Base-by-base conservation (phyloP, 2,113 vertebrate species). In the Eublepharis macularius region DNA sequence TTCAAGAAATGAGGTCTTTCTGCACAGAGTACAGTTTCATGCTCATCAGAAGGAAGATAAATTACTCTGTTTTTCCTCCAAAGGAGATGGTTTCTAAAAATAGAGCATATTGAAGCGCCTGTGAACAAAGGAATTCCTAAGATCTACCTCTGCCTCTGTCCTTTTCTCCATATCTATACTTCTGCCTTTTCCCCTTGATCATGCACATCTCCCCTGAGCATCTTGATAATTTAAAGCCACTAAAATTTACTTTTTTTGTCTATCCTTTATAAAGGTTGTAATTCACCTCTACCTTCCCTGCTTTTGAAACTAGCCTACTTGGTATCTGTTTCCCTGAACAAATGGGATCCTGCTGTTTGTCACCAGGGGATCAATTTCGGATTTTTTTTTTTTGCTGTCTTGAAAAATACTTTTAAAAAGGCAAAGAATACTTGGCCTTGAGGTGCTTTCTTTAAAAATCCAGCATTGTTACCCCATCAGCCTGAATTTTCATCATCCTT, bases 31-130 rank as follows among this genome's bases (percentile, higher is more conserved):
- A 72, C 65, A 5, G 66, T 57, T 88, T 69, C 68, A 34, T 77
- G 90, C 82, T 87, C 87, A 57, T 82, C 81, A n/a, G 86, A 84
- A 92, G 84, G 43, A 39, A 92, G 92, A 94, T 93, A 91, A 93
- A 93, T 94, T 82, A 88, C 87, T n/a, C 85, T 81, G 1, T 89
- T 92, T 89, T 92, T 88, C 93, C 89, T 94, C 91, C 47, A 29
- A 82, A 93, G 91, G 91, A 91, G 90, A 89, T 81, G 5, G 91
- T 32, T 88, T 24, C 93, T 92, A 93, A 91, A 94, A 93, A 94
- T 90, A 94, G 93, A 87, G 65, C 0, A 60, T 0, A 66, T 81
- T 47, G 85, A 80, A 88, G 86, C 89, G 84, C 21, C 0, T 1
- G 4, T 65, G 88, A 93, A 91, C 92, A 92, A 93, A 94, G 34